Conservation (phyloP, 2,888 invertebrate genomes). For the Artemia sinica region DNA sequence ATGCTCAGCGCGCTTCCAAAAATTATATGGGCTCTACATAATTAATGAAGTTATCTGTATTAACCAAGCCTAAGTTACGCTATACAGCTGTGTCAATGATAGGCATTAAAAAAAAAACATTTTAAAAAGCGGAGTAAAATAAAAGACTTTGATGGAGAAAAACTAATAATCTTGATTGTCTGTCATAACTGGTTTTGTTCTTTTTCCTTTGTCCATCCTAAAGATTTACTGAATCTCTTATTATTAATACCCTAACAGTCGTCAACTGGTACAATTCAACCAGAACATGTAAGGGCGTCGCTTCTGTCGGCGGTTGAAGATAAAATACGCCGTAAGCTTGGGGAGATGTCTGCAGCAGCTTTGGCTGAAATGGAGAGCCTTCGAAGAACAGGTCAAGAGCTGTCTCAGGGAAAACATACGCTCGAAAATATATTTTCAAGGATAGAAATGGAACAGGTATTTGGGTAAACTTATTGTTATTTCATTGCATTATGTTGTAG, state of each 20-base stretch:
- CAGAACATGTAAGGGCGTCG: conserved; percentile 85
- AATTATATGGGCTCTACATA: too few relatives aligned
- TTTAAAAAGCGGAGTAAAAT: too few relatives aligned
- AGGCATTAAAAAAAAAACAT: too few relatives aligned
- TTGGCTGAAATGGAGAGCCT: conserved; percentile 81
- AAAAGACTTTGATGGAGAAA: too few relatives aligned
- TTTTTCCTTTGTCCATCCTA: conserved; percentile 11
- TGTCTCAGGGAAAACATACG: conserved; percentile 62
- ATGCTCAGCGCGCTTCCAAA: too few relatives aligned
- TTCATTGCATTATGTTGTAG: too few relatives aligned
- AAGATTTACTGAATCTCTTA: not conserved
- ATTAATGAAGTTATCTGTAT: too few relatives aligned
- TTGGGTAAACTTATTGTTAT: too few relatives aligned
- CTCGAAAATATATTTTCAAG: conserved; percentile 58
- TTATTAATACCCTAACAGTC: conserved; percentile 29
- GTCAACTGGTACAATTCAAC: conserved; percentile 63
- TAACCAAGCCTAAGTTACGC: too few relatives aligned
- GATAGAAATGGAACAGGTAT: conserved; percentile 52
- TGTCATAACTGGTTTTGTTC: conserved; percentile 32
- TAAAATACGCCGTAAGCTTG: conserved; percentile 58
- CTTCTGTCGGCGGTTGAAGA: conserved; percentile 87
- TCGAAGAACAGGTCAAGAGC: conserved; percentile 64
- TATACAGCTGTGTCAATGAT: too few relatives aligned
- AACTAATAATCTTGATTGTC: conserved; percentile 30
- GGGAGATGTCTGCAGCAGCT: conserved; percentile 73